Evolutionary conservation across 2,888 invertebrate species (phyloP), one percentile per base, ranked within the genome.

Genomic region (Volucella bombylans): DNA sequence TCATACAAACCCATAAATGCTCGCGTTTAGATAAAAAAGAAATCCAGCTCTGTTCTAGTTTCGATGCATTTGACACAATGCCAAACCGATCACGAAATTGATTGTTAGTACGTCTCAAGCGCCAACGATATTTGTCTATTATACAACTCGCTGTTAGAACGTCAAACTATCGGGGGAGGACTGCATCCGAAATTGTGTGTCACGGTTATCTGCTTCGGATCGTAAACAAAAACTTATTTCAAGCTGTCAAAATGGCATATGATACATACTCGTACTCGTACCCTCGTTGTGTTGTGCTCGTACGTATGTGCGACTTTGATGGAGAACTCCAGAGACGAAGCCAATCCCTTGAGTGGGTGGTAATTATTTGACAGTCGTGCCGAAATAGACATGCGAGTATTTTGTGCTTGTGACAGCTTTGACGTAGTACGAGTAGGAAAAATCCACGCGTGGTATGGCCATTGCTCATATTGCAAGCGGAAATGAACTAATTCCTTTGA

Each of bases 401-500:
- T 78, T 62, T 72, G 41, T 61, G 54, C 43, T 54, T 68, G 64
- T 79, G 73, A 83, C 78, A 68, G 77, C 1, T 41, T 43, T 2
- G 18, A 57, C 12, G 31, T 39, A 31, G 31, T 31, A 31, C 31
- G 31, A 31, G 31, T 31, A 31, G 52, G 14, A 9, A 6, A 71
- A 73, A 62, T 55, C 54, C 50, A 67, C 38, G 59, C 61, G 54
- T 55, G 31, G 38, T 39, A 49, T 18, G 57, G 49, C 68, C 18
- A 69, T 74, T 74, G 79, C 61, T 72, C 62, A 68, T 55, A 72
- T 71, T 72, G 59, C 76, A 62, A 67, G 57, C 62, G 83, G 76
- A 80, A 67, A 71, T 80, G 80, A 67, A 69, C 67, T 76, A 85
- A 85, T 85, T 85, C 69, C 6, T 49, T 50, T 55, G 67, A 80